phyloP scores from a whole-genome alignment of 2,888 invertebrate genomes.

The Andrena chrysosceles region DNA sequence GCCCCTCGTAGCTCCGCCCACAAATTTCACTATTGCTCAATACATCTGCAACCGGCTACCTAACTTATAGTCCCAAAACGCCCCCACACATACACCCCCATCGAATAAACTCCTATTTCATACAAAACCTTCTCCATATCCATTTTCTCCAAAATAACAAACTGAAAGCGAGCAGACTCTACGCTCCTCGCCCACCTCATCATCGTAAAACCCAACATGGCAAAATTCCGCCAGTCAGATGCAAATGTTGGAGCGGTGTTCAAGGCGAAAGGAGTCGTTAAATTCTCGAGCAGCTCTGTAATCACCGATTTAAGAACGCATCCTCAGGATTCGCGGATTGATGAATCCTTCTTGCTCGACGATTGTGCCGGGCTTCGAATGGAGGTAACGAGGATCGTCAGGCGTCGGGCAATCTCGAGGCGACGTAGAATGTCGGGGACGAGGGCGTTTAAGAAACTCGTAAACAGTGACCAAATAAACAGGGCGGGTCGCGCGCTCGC shows the following conservation, averaged over 20 bases:
- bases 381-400: conserved; percentile 29
- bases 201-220: not conserved
- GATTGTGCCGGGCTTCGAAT: conserved; percentile 14
- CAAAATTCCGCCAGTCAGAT: not conserved
- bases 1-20: too few relatives aligned
- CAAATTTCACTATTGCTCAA: too few relatives aligned
- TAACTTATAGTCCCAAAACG: too few relatives aligned
- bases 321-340: not conserved
- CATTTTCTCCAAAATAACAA: not conserved
- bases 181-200: not conserved
- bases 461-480: conserved; percentile 51
- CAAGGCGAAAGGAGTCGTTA: not conserved
- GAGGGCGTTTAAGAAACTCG: conserved; percentile 30
- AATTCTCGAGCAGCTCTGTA: not conserved
- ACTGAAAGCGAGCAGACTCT: not conserved
- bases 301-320: conserved; percentile 3
- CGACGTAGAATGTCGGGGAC: not conserved
- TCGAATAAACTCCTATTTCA: not conserved
- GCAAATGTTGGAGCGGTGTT: conserved; percentile 5
- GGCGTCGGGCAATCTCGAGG: not conserved
- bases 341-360: not conserved
- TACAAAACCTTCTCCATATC: not conserved
- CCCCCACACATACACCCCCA: too few relatives aligned
- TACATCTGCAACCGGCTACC: too few relatives aligned
- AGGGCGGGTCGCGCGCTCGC: not conserved